Evolutionary conservation across 2,113 vertebrate genomes (phyloP), one percentile per base, ranked within the genome.

Genomic region (Protobothrops mucrosquamatus): DNA sequence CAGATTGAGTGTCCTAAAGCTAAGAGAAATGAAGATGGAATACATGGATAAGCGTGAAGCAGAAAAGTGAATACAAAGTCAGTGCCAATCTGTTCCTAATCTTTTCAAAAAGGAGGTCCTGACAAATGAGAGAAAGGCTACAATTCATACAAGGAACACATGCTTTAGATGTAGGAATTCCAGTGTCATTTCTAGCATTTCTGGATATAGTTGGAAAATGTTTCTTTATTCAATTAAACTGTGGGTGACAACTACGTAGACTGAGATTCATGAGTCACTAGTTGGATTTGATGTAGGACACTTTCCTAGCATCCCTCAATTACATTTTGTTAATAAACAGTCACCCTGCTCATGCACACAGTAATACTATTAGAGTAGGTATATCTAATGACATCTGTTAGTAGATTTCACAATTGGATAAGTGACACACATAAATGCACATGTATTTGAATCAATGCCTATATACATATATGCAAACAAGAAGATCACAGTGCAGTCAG

Each of bases 21-120:
- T 43, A 18, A 87, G 29, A 64, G 11, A 86, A 93, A 90, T 85
- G 52, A 85, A 93, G 89, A 87, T 90, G 88, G 56, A 87, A 89
- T 87, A 55, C 54, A 93, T 39, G 43, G 69, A 5, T n/a, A 87
- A 88, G 85, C 85, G 26, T 89, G 54, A 24, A 89, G 29, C 85
- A 51, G 56, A 88, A 39, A 69, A 29, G 39, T 24, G 46, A 57
- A 18, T 20, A 39, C 39, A 51, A 51, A 46, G 54, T 59, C 85
- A 34, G 69, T 24, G 69, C 29, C 55, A 85, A 26, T 86, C 29
- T 89, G 11, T 34, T 85, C 51, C 20, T 8, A n/a, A 51, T 43
- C 46, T 54, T 69, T 4, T 15, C 22, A 29, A 29, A 18, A 54
- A 26, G 59, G 14, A 56, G 52, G 34, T 26, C 61, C 29, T 46